phyloP scores from a whole-genome alignment of 2,113 vertebrate genomes.

The Hemibagrus wyckioides region DNA sequence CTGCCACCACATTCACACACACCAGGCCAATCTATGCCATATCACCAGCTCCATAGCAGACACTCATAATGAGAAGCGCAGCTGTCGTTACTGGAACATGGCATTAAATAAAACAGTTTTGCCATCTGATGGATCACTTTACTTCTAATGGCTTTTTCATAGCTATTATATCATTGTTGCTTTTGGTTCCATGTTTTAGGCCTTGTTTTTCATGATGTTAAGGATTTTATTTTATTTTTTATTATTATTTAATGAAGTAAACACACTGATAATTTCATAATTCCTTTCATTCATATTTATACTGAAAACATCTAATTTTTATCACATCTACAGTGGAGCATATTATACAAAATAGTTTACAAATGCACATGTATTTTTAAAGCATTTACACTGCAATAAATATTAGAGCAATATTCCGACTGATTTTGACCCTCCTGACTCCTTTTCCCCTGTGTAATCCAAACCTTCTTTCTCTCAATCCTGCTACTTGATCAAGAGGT shows the following conservation, averaged over 20 bases:
- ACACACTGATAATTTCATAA: background rate
- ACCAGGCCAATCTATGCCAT: background rate
- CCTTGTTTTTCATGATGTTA: constrained; percentile 2
- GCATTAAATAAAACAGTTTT: constrained; percentile 2
- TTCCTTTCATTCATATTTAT: background rate
- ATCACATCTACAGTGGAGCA: background rate
- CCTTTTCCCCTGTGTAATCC: constrained; percentile 48
- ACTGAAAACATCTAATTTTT: background rate
- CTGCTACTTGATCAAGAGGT: constrained; percentile 54
- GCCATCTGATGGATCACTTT: constrained; percentile 38
- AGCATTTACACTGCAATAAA: background rate
- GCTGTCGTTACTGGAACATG: constrained; percentile 33
- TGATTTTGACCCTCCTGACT: constrained; percentile 51
- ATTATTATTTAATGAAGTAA: background rate
- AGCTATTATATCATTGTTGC: constrained; percentile 11
- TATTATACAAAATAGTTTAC: background rate
- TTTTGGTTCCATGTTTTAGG: constrained; percentile 26
- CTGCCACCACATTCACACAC: constrained; percentile 39
- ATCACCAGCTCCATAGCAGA: constrained; percentile 12
- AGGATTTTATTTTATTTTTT: background rate
- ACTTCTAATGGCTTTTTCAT: constrained; percentile 43
- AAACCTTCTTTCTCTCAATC: constrained; percentile 49
- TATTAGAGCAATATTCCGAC: constrained; percentile 46
- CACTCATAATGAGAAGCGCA: constrained; percentile 44
- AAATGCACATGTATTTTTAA: too few relatives aligned